Evolutionary conservation across 1,140 invertebrate genomes (phyloP), one percentile per base, ranked within the genome.

Genomic region (Zaprionus camerounensis): DNA sequence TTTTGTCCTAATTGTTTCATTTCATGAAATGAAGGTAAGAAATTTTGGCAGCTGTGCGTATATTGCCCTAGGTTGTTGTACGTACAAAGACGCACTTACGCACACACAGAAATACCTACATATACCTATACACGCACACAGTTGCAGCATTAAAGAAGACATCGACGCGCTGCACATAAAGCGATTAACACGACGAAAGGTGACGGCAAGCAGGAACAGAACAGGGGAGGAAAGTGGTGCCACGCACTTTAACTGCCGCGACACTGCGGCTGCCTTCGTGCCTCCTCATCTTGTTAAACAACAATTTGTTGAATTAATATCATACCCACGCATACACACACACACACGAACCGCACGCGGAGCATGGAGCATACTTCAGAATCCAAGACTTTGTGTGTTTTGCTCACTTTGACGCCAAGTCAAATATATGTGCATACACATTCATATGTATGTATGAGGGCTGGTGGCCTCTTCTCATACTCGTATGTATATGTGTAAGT

Each of bases 1-100:
- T 88, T 90, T 88, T 84, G 85, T 85, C 86, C 85, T 91, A 90
- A 90, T 90, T 90, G 85, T 90, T 90, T 90, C 85, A 90, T 90
- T 90, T 78, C 86, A 85, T 72, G 85, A 84, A 90, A 91, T 85
- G 81, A 83, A 90, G 85, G 85, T 90, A 90, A 90, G 85, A 90
- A 82, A 85, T 90, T 90, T 90, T 75, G 85, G 86, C 85, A 90
- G 86, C 82, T 91, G 85, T 90, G 85, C 85, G 85, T 84, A 87
- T 90, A 85, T 85, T 90, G 86, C 85, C 85, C 69, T 76, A 78
- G 86, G 86, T 73, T 76, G 71, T 75, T 72, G 69, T 77, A 71
- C 78, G 57, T 57, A 71, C 70, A 80, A 65, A 79, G 24, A 68
- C 56, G 41, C 26, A 61, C 3, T 67, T 46, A 72, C n/a, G 49